A percentile compares a stretch with the other conserved stretches of the same genome.
phyloP scores from a whole-genome alignment of 2,888 invertebrate genomes.

The Pachycephus smyrnensis region DNA sequence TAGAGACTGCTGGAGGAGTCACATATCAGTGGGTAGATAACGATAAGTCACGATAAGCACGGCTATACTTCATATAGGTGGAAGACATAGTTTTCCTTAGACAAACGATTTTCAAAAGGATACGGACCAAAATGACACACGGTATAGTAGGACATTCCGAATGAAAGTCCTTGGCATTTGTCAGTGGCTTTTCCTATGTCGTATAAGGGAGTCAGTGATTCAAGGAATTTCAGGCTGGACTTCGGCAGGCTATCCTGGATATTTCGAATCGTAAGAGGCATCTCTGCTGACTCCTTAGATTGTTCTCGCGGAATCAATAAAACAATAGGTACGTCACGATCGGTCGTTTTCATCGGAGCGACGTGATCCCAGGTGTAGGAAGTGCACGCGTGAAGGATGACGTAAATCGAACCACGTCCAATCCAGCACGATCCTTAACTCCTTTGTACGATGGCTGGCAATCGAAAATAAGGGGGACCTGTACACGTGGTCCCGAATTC shows the following conservation, averaged over 20 bases:
- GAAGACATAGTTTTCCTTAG: background rate
- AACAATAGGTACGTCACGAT: background rate
- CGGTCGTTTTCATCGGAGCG: background rate
- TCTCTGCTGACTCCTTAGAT: background rate
- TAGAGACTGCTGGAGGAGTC: background rate
- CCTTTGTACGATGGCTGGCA: background rate
- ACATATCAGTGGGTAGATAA: slow-evolving; percentile 26
- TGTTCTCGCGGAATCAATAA: background rate
- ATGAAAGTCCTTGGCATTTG: background rate
- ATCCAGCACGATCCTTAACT: slow-evolving; percentile 2
- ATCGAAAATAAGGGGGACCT: slow-evolving; percentile 33
- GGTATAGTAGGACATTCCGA: background rate
- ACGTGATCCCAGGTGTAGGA: background rate
- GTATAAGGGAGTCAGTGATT: background rate
- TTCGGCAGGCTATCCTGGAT: background rate
- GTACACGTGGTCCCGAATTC: slow-evolving; percentile 44
- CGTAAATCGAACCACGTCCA: background rate
- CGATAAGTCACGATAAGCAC: slow-evolving; percentile 56
- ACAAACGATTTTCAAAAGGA: background rate
- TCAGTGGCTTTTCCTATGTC: background rate
- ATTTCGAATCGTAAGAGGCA: no score
- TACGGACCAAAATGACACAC: background rate
- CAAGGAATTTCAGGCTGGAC: background rate
- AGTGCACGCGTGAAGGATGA: background rate
- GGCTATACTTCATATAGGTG: slow-evolving; percentile 50